Evolutionary conservation across 2,113 vertebrate genomes (phyloP), one percentile per base, ranked within the genome.

Genomic region (Dendropsophus ebraccatus): DNA sequence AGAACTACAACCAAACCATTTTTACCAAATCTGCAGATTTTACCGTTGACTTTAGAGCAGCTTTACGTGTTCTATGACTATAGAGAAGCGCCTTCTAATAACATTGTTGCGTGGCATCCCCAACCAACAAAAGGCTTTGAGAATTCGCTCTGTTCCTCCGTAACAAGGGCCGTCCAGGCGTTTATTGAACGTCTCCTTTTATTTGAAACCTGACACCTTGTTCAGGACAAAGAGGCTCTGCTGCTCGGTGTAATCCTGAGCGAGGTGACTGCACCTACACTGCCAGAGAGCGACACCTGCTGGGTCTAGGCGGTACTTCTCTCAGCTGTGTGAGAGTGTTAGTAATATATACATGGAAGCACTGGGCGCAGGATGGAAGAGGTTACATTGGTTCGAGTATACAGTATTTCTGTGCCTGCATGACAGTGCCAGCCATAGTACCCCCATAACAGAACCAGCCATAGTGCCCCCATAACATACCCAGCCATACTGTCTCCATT

Each of bases 111-210:
- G 13, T 28, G 0, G 10, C 28, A 54, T 41, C 76, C 54, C 30
- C 7, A 21, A 8, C 77, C 45, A n/a, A n/a, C n/a, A n/a, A n/a
- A n/a, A n/a, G n/a, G n/a, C n/a, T n/a, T 45, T 62, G 21, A 60
- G 54, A 25, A 62, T 70, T 37, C 49, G 28, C 32, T 52, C 30
- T 23, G 37, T 85, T 77, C 76, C 16, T 85, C 21, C 41, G 8
- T 41, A 41, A 41, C 41, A 41, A 41, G 28, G 14, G 23, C n/a
- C n/a, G n/a, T n/a, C n/a, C n/a, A n/a, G n/a, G 35, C 56, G 41
- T 41, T 58, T 70, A 73, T 41, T 81, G 76, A 72, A 49, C 52
- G 50, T 73, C 77, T 67, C 72, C 25, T 81, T 86, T 86, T 86
- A 81, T 81, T 58, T 30, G 84, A 60, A 81, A 86, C 77, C 76